Percentiles rank a stretch among this genome's conserved stretches.
These are phyloP conservation scores for Sebastes miniatus DNA, from an alignment of 2,797 vertebrate species.

Conservation along the genomic window DNA sequence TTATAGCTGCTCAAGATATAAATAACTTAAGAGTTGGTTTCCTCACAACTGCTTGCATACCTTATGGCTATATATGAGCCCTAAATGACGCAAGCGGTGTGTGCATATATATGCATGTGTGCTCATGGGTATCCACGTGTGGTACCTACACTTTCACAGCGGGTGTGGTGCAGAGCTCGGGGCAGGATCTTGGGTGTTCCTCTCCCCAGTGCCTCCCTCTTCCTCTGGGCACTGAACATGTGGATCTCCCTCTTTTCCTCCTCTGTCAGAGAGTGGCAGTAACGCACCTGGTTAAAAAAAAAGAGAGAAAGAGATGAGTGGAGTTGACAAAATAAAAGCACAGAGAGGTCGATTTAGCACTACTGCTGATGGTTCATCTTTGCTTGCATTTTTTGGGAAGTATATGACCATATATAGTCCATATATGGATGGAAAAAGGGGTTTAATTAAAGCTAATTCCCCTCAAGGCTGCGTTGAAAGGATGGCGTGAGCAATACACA, in stretches of 20 bases:
- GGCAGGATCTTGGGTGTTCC: constrained; percentile 93
- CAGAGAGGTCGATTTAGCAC: not conserved
- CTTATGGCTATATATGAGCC: constrained; percentile 4
- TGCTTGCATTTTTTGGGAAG: constrained; percentile 2
- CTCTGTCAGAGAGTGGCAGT: constrained; percentile 92
- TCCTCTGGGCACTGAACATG: constrained; percentile 94
- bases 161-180: constrained; percentile 87
- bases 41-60: constrained; percentile 12
- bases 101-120: not conserved
- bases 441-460: constrained; percentile 58
- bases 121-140: not conserved
- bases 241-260: constrained; percentile 95
- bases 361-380: constrained; percentile 28
- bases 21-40: constrained; percentile 57
- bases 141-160: constrained; percentile 90
- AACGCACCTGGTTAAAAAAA: constrained; percentile 84
- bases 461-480: constrained; percentile 52
- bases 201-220: constrained; percentile 94
- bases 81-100: constrained; percentile 11
- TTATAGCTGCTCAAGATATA: constrained; percentile 42
- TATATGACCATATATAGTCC: constrained; percentile 8
- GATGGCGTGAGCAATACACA: constrained; percentile 60
- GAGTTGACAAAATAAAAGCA: not conserved
- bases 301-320: not conserved
- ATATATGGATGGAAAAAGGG: constrained; percentile 32